Conservation (phyloP, 2,888 invertebrate species). For the Thyatira batis region DNA sequence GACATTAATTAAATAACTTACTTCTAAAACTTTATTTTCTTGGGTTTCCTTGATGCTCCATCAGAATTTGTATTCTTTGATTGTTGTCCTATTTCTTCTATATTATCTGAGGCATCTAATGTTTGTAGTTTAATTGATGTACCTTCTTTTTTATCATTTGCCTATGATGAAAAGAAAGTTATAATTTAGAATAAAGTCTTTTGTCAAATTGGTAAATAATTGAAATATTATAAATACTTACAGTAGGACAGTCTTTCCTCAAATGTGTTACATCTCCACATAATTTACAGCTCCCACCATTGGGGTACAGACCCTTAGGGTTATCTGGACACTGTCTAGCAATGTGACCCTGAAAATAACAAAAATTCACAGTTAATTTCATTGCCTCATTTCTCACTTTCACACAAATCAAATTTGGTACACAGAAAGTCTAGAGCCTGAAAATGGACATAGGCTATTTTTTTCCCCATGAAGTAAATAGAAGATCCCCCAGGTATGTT, state of each 20-base stretch:
- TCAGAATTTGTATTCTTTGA: constrained; percentile 22
- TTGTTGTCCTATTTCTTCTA: constrained; percentile 68
- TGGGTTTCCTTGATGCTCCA: constrained; percentile 58
- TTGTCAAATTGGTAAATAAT: background rate
- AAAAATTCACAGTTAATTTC: background rate
- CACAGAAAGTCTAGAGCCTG: too few relatives aligned
- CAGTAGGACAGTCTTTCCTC: constrained; percentile 89
- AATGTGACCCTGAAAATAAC: constrained; percentile 87
- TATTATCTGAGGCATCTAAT: constrained; percentile 55
- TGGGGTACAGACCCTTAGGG: constrained; percentile 92
- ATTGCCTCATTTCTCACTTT: background rate
- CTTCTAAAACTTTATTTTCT: constrained; percentile 69
- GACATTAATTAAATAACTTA: constrained; percentile 7
- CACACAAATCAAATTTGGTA: too few relatives aligned
- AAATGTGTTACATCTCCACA: constrained; percentile 94
- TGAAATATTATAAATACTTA: constrained; percentile 41
- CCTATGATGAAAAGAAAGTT: constrained; percentile 42
- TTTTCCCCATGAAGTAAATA: too few relatives aligned
- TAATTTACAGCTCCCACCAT: constrained; percentile 90
- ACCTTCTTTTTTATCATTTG: constrained; percentile 66
- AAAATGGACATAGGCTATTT: too few relatives aligned
- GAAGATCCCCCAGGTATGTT: too few relatives aligned
- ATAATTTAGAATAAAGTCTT: constrained; percentile 3
- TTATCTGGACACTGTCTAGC: constrained; percentile 94
- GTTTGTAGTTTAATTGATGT: constrained; percentile 71